phyloP scores from a whole-genome alignment of 2,113 vertebrate species.

The Tragelaphus strepsiceros region DNA sequence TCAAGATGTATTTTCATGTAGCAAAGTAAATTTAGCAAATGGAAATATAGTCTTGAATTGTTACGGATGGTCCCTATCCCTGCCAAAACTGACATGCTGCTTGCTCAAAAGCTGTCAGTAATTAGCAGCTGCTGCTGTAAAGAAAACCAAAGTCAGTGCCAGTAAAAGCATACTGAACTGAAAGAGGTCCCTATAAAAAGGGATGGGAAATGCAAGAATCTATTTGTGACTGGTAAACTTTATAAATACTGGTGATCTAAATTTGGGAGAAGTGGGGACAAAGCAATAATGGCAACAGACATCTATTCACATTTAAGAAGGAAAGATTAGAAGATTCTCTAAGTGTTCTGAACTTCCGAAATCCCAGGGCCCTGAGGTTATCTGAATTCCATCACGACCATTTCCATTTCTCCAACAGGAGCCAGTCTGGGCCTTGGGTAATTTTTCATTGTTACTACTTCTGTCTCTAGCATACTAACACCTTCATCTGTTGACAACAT shows the following conservation, averaged over 20 bases:
- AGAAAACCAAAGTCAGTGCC: conserved; percentile 45
- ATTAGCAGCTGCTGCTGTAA: conserved; percentile 61
- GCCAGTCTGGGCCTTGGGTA: neutral
- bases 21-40: conserved; percentile 33
- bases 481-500: neutral
- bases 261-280: neutral
- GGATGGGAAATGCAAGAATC: neutral
- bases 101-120: conserved; percentile 64
- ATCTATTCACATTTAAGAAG: neutral
- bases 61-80: conserved; percentile 22
- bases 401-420: neutral
- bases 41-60: conserved; percentile 7
- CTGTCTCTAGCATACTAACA: neutral
- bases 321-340: neutral
- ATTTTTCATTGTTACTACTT: neutral
- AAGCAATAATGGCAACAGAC: neutral
- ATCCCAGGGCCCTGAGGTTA: neutral
- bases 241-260: neutral
- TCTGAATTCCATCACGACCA: neutral
- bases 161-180: conserved; percentile 46
- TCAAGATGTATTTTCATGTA: conserved; percentile 31
- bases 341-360: neutral
- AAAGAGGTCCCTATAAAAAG: conserved; percentile 23
- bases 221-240: neutral
- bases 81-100: conserved; percentile 67